A percentile compares a stretch with the other conserved stretches of the same genome.
phyloP scores from a whole-genome alignment of 2,888 invertebrate species.

The Cremastinae sp. region DNA sequence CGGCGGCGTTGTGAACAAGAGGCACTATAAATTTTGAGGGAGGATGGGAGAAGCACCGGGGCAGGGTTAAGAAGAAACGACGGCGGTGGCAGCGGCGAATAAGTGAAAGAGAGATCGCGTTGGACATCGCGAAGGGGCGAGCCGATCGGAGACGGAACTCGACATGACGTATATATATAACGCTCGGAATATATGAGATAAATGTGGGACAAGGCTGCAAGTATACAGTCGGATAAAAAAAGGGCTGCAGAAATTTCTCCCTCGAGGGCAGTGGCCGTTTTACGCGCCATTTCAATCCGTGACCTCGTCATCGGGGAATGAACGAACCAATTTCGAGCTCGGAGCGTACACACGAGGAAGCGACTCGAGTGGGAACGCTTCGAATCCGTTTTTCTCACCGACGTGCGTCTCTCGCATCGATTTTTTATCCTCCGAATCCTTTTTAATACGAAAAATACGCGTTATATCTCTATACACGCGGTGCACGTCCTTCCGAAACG shows the following conservation, averaged over 20 bases:
- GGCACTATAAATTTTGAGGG: conserved; percentile 36
- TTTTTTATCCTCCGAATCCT: conserved; percentile 43
- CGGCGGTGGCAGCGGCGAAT: too few relatives aligned
- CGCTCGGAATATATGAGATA: conserved; percentile 11
- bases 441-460: conserved; percentile 29
- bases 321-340: conserved; percentile 60
- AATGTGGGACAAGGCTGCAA: conserved; percentile 1
- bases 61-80: conserved; percentile 9
- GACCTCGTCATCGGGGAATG: conserved; percentile 74
- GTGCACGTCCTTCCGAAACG: conserved; percentile 27
- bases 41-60: conserved; percentile 16
- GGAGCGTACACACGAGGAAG: conserved; percentile 15
- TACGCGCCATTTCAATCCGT: conserved; percentile 79
- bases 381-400: conserved; percentile 48
- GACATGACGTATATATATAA: conserved; percentile 30
- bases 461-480: conserved; percentile 35
- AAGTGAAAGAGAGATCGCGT: conserved; percentile 6
- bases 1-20: conserved; percentile 12
- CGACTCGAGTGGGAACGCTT: conserved; percentile 46
- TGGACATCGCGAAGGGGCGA: conserved; percentile 27
- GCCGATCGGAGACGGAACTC: conserved; percentile 40
- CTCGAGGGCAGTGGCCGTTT: conserved; percentile 76
- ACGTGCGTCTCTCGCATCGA: conserved; percentile 20
- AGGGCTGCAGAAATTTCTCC: conserved; percentile 73
- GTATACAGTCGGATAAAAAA: conserved; percentile 39